Evolutionary conservation across 2,888 invertebrate species (phyloP), one percentile per base, ranked within the genome.

Genomic region (Pyrocoelia pectoralis): DNA sequence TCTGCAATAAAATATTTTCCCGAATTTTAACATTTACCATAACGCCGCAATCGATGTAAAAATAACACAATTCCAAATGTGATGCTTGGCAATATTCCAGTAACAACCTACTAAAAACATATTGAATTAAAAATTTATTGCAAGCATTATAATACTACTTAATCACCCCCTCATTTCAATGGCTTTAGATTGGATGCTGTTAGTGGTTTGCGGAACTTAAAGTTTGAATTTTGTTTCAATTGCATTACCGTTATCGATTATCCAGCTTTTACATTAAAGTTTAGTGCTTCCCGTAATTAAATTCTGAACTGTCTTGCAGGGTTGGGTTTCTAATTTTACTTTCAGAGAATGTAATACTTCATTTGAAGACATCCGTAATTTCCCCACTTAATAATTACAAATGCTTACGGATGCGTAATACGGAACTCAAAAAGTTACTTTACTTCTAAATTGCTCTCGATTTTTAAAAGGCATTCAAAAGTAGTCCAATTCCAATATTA

Each of bases 221-320:
- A 33, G 33, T 33, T 33, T 33, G 33, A 33, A 33, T 33, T 33
- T 33, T 33, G 33, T 33, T 33, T 33, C 33, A 33, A 33, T 33
- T 33, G 33, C 33, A 33, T 33, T 33, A 33, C 2, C 33, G 33
- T 3, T 10, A 33, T 33, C n/a, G 33, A 33, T 33, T 33, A 33
- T 33, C 33, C 33, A 33, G 33, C 33, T 33, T 33, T 33, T 33
- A 33, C 33, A 33, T 33, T 33, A 33, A 33, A 33, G 10, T 8
- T 33, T 33, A 33, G n/a, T 33, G 33, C 33, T 33, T 33, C 33
- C 33, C 33, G n/a, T 33, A 33, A 33, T 33, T 33, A 33, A 33
- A 33, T 33, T 33, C n/a, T 33, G n/a, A 33, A 33, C 33, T 33
- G 33, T 33, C 33, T 24, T 24, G 24, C 24, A 24, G 3, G 2